A percentile compares a stretch with the other conserved stretches of the same genome.
Evolutionary conservation across 2,888 invertebrate genomes (phyloP).

Genomic region (Adela reaumurella): DNA sequence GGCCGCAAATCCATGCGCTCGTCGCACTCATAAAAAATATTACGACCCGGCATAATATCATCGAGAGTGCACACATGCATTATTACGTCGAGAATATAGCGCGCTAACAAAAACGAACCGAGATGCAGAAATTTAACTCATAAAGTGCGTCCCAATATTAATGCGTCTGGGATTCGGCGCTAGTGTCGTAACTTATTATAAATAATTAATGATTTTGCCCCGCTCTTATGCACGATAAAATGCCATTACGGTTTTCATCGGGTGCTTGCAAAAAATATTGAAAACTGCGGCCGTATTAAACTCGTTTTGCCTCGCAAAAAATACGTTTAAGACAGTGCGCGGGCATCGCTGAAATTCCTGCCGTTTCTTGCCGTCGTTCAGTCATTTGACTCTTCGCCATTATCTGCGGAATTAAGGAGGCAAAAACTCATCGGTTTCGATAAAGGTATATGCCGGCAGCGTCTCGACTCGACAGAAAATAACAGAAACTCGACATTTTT

Average conservation of each 20-base stretch:
- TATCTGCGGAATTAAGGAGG: conserved; percentile 51
- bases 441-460: conserved; percentile 20
- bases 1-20: not conserved
- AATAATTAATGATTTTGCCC: conserved; percentile 54
- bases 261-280: conserved; percentile 42
- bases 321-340: conserved; percentile 47
- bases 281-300: conserved; percentile 39
- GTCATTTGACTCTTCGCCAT: conserved; percentile 52
- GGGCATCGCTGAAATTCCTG: conserved; percentile 50
- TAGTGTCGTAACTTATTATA: conserved; percentile 47
- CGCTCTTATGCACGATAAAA: conserved; percentile 54
- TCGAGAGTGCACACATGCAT: not conserved
- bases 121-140: not conserved
- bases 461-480: not conserved
- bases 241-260: conserved; percentile 54
- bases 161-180: conserved; percentile 34
- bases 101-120: not conserved
- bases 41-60: not conserved
- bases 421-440: conserved; percentile 43
- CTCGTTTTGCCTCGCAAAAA: conserved; percentile 35
- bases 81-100: not conserved
- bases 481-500: conserved; percentile 25
- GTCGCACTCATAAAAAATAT: not conserved
- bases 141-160: not conserved
- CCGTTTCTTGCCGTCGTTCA: conserved; percentile 42